These are phyloP conservation scores for Philopedon plagiatum DNA, from an alignment of 2,888 invertebrate genomes.

Conservation along the genomic window DNA sequence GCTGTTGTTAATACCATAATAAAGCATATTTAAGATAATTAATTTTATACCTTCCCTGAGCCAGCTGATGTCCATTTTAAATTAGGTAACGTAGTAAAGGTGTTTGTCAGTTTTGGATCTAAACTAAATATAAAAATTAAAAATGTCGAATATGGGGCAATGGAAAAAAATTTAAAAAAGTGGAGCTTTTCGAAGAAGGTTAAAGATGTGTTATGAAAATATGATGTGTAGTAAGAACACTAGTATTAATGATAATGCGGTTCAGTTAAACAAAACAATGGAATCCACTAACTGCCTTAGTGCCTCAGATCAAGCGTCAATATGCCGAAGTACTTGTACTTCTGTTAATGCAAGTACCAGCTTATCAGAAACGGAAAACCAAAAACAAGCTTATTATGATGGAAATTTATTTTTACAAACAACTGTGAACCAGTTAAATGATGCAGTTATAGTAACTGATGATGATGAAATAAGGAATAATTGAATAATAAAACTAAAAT, in stretches of 20 bases:
- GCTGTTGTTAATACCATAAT: not conserved
- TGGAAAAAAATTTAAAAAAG: slow-evolving; percentile 20
- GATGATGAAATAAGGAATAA: not conserved
- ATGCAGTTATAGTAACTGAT: not conserved
- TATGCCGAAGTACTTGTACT: not conserved
- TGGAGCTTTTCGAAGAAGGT: slow-evolving; percentile 6
- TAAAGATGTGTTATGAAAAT: slow-evolving; percentile 18
- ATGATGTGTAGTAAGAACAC: slow-evolving; percentile 1
- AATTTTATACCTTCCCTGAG: not conserved
- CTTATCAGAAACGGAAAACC: no score
- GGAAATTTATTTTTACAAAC: not conserved
- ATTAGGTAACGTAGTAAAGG: not conserved
- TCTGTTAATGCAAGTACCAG: not conserved
- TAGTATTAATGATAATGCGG: not conserved
- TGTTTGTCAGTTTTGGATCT: no score
- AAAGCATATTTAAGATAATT: not conserved
- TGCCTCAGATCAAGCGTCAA: not conserved
- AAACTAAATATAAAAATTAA: no score
- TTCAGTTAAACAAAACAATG: not conserved
- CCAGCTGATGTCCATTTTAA: not conserved
- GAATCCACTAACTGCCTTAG: not conserved
- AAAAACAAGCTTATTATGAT: not conserved
- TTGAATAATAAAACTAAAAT: not conserved
- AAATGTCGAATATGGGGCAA: not conserved
- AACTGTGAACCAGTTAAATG: not conserved